Base-by-base conservation (phyloP, 1,140 invertebrate genomes). In the Brachionus rotundiformis region DNA sequence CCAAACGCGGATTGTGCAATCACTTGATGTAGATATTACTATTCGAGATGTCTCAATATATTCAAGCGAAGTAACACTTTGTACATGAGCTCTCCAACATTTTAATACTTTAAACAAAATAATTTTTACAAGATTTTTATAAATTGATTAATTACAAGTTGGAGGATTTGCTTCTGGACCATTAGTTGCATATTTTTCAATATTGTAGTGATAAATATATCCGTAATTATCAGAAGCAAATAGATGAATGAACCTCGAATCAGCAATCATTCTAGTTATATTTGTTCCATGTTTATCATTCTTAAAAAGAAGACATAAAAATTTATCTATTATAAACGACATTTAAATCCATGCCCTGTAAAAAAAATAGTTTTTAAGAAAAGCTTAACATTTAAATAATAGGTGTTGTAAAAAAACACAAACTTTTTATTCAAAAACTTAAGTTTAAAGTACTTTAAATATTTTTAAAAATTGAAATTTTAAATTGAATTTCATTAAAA, bases 1-100 rank as follows among this genome's bases (percentile, higher is more conserved):
- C 87, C 87, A 89, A 54, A 88, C 36, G 8, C 88, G 83, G n/a
- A 88, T 86, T 5, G 87, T 87, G 75, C 87, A 88, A 83, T 89
- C 87, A 27, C 82, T 82, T 25, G 88, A 88, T 6, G 86, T 83
- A n/a, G 86, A 85, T 6, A 89, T 83, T n/a, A 89, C 71, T n/a
- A 88, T 82, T 63, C 84, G 82, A 49, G 85, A 44, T 36, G 63
- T 85, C 61, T 88, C 87, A 13, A 89, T 84, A 49, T 87, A 76
- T 23, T 86, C 84, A 7, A 88, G 83, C 75, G 83, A 75, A 6
- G 83, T 85, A 4, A 88, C 83, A 59, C 84, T 86, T 54, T 87
- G 85, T 7, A 86, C 83, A 83, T 88, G 88, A 41, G 86, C 87
- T 59, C 88, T 83, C 88, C 88, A 88, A 31, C 82, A 84, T 36